Evolutionary conservation across 1,140 invertebrate genomes (phyloP).

Genomic region (Drosophila sp.): DNA sequence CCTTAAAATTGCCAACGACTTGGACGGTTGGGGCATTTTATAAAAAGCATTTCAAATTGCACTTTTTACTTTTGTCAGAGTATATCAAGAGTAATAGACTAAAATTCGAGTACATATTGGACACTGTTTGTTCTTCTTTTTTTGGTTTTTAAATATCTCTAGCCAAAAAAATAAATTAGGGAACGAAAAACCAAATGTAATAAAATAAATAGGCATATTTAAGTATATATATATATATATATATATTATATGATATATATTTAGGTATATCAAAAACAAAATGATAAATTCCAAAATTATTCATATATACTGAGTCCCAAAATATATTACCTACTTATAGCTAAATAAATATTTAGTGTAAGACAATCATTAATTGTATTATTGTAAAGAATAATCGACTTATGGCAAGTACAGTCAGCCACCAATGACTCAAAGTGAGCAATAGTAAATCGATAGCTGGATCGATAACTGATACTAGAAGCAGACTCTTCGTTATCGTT

Average conservation of each 20-base stretch:
- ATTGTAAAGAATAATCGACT: neutral
- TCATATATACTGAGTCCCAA: slow-evolving; percentile 9
- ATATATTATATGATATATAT: neutral
- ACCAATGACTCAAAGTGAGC: neutral
- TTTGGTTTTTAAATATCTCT: slow-evolving; percentile 32
- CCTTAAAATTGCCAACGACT: slow-evolving; percentile 83
- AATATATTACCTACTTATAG: slow-evolving; percentile 6
- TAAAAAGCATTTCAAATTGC: slow-evolving; percentile 50
- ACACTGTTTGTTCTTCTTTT: slow-evolving; percentile 50
- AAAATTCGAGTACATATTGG: slow-evolving; percentile 82
- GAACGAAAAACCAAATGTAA: slow-evolving; percentile 55
- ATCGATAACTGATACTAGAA: no score
- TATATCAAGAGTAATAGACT: slow-evolving; percentile 83
- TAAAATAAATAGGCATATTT: slow-evolving; percentile 25
- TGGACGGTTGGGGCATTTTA: slow-evolving; percentile 41
- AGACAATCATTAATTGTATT: slow-evolving; percentile 20
- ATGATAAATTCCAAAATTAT: slow-evolving; percentile 4
- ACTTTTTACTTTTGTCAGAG: slow-evolving; percentile 78
- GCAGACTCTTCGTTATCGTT: no score
- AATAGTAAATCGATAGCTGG: no score
- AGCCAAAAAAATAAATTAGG: slow-evolving; percentile 60
- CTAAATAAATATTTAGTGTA: slow-evolving; percentile 12
- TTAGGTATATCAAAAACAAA: slow-evolving; percentile 6
- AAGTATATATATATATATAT: slow-evolving; percentile 6
- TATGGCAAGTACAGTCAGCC: neutral